Evolutionary conservation across 2,113 vertebrate species (phyloP).

Genomic region (Scalopus aquaticus): DNA sequence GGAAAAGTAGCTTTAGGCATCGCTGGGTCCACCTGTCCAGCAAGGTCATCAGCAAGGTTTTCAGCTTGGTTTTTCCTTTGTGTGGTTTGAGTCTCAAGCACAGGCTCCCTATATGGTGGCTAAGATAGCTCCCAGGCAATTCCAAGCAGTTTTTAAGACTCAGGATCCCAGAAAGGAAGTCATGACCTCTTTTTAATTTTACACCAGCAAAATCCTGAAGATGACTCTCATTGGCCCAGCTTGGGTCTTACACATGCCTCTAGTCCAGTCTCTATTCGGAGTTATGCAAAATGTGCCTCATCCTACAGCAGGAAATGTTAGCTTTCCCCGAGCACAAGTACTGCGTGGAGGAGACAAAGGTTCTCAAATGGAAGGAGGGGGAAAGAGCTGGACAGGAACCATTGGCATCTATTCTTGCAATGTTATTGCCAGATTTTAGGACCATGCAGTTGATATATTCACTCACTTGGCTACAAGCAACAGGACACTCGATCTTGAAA

Average conservation of each 20-base stretch:
- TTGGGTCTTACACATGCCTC: neutral
- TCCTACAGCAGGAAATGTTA: neutral
- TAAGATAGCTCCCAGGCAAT: neutral
- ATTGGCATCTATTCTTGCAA: rapidly evolving
- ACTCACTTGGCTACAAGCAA: slow-evolving; percentile 6
- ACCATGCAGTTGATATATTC: neutral
- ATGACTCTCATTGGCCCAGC: neutral
- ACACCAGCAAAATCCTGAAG: neutral
- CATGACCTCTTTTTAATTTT: neutral
- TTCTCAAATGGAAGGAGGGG: neutral
- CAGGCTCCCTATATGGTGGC: neutral
- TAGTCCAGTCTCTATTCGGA: neutral
- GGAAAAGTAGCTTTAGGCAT: neutral
- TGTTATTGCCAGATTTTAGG: neutral
- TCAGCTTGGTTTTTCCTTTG: neutral
- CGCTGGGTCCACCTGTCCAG: neutral
- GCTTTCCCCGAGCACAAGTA: neutral
- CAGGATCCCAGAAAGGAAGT: neutral
- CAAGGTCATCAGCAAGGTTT: neutral
- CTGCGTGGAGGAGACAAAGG: neutral
- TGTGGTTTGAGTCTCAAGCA: neutral
- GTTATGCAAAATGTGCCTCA: neutral
- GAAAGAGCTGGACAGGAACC: neutral
- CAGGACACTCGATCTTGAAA: neutral
- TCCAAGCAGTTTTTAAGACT: neutral